Conservation (phyloP, 2,888 invertebrate species). For the Syrista parreyssii region DNA sequence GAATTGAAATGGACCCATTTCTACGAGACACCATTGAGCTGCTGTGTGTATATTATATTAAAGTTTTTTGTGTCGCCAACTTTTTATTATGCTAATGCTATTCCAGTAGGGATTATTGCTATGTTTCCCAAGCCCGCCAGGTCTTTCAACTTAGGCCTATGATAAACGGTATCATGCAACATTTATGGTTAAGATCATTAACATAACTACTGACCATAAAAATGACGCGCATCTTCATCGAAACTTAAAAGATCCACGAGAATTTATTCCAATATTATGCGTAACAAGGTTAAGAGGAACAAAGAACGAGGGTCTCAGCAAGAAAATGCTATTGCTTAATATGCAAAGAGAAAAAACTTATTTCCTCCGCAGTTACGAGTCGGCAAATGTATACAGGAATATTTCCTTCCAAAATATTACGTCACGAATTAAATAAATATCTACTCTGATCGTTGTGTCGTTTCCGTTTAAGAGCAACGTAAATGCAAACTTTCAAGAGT, state of each 20-base stretch:
- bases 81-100: background rate
- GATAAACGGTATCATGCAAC: background rate
- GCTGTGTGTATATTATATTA: background rate
- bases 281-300: background rate
- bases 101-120: background rate
- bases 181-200: background rate
- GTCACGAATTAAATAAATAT: no score
- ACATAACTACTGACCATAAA: background rate
- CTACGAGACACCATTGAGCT: background rate
- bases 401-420: no score
- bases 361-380: background rate
- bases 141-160: background rate
- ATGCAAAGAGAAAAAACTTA: background rate
- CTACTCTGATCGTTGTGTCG: background rate
- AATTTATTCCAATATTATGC: background rate
- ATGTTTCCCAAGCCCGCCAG: background rate
- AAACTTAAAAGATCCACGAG: background rate
- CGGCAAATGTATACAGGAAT: background rate
- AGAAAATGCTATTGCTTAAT: no score
- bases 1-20: background rate
- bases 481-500: background rate
- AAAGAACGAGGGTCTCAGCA: background rate
- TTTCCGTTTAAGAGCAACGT: background rate
- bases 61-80: background rate
- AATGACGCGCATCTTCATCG: background rate